Evolutionary conservation across 2,113 vertebrate species (phyloP).

Genomic region (Cavia aperea): DNA sequence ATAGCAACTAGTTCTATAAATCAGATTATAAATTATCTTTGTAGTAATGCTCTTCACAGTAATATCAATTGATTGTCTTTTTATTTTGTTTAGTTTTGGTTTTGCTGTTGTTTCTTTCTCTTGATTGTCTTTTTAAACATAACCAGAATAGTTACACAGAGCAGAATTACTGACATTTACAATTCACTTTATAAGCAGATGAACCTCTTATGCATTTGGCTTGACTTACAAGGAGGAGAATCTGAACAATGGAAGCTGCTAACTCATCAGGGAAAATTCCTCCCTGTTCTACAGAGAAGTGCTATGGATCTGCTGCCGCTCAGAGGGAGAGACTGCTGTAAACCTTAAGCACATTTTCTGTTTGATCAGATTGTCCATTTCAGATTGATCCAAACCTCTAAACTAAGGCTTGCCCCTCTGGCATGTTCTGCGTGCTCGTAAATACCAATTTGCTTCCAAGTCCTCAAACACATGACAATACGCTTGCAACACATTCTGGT

Average conservation of each 20-base stretch:
- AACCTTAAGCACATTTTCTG: background rate
- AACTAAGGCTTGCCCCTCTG: background rate
- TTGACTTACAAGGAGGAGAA: background rate
- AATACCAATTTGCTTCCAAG: background rate
- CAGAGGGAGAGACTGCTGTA: background rate
- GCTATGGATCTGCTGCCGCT: background rate
- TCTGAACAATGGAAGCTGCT: background rate
- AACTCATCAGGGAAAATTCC: background rate
- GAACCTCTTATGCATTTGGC: background rate
- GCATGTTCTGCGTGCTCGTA: background rate
- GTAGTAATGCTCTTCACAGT: background rate
- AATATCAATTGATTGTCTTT: background rate
- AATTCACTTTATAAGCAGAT: constrained; percentile 13
- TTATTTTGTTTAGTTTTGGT: background rate
- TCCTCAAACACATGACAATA: background rate
- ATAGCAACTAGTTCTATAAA: background rate
- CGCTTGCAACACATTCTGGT: background rate
- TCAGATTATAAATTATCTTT: background rate
- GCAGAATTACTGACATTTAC: background rate
- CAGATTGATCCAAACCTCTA: background rate
- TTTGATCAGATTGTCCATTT: constrained; percentile 5
- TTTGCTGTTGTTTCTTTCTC: no score
- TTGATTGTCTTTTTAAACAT: constrained; percentile 10
- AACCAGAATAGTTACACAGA: background rate
- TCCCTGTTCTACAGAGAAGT: background rate